Base-by-base conservation (phyloP, 2,797 vertebrate genomes). In the Tapirus indicus region DNA sequence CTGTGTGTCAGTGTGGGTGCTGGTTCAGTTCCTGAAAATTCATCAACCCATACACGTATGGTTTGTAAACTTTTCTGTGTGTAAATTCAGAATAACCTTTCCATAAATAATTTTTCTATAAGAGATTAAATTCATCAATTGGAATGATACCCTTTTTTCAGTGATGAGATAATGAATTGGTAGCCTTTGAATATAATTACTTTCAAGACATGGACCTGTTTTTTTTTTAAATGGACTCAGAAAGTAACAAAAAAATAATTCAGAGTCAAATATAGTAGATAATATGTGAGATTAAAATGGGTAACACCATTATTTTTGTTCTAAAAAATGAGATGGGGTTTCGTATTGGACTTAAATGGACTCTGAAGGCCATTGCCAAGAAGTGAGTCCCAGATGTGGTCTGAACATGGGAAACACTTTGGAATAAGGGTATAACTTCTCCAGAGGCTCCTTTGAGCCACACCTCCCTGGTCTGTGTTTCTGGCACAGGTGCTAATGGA, bases 71-170 rank as follows among this genome's bases (percentile, higher is more conserved):
- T 75, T 79, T 60, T 68, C 74, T 69, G 29, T 35, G 1, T 35
- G 23, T 29, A 90, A 83, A 82, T 80, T 86, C 25, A 21, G 60
- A 89, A 23, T 62, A 49, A 88, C 23, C 62, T 27, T 71, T 21
- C 69, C 25, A 29, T 23, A 52, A 27, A 44, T 52, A 78, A 25
- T n/a, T 58, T 75, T 78, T 72, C 12, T 62, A 6, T 32, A n/a
- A 62, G 62, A 77, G 56, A 64, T 72, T 79, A 52, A 41, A 64
- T 68, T 79, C 41, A 9, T 72, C 38, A 35, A 4, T 29, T 23
- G 44, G 32, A 85, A 60, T 2, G 11, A 54, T 83, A 56, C 3
- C n/a, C 14, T 44, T 21, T 38, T 52, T 72, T 56, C 44, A 38
- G 41, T 23, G 52, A 56, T 27, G 35, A 79, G 83, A 74, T 27